Conservation (phyloP, 2,797 vertebrate genomes). For the Phaenicophaeus curvirostris region DNA sequence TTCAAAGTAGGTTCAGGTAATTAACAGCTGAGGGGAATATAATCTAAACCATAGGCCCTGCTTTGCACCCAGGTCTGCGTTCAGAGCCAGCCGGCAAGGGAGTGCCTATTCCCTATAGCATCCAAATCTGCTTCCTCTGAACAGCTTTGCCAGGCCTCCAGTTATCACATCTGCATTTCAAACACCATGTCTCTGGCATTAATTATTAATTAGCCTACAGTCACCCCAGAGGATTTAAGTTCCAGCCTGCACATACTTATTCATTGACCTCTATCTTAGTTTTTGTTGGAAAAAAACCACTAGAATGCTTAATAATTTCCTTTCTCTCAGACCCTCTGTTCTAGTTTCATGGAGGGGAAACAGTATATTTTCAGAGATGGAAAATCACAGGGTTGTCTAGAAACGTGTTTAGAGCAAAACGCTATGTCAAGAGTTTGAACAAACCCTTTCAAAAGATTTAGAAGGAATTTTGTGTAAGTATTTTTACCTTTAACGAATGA, state of each 20-base stretch:
- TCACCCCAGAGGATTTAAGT: conserved; percentile 93
- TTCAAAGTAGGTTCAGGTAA: conserved; percentile 91
- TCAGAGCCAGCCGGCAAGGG: conserved; percentile 84
- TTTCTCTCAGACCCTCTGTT: conserved; percentile 77
- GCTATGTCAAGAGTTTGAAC: conserved; percentile 59
- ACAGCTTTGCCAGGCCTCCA: conserved; percentile 90
- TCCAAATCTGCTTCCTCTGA: conserved; percentile 90
- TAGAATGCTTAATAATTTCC: conserved; percentile 83
- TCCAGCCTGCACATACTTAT: conserved; percentile 89
- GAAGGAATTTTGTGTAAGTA: conserved; percentile 6
- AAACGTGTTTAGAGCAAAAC: conserved; percentile 75
- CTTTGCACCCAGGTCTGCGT: conserved; percentile 85
- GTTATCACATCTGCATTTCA: conserved; percentile 99
- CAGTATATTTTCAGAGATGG: conserved; percentile 65
- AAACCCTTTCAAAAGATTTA: conserved; percentile 53
- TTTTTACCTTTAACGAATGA: conserved; percentile 62
- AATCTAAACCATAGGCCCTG: conserved; percentile 86
- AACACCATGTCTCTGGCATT: conserved; percentile 97
- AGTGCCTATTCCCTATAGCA: conserved; percentile 84
- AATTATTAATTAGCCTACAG: conserved; percentile 99
- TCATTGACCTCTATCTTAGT: conserved; percentile 87
- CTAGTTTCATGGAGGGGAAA: conserved; percentile 69
- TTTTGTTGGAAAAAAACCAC: conserved; percentile 75
- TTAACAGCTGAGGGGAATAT: conserved; percentile 90
- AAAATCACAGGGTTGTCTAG: conserved; percentile 55